Percentiles rank a stretch among this genome's conserved stretches.
Evolutionary conservation across 2,113 vertebrate genomes (phyloP).

Genomic region (Onychostoma macrolepis): DNA sequence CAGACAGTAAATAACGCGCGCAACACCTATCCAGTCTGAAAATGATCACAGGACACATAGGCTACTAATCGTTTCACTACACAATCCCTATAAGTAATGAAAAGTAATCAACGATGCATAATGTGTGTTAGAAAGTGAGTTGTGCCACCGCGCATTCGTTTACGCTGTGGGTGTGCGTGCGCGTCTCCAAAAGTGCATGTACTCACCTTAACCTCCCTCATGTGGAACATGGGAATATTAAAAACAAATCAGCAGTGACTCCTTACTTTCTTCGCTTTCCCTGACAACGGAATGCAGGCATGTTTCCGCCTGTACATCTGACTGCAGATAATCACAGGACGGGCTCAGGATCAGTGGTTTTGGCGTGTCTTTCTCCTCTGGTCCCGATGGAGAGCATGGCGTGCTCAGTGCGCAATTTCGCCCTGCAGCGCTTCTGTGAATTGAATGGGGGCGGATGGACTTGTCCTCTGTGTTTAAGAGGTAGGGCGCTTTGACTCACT

Average conservation of each 20-base stretch:
- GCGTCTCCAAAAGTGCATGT: background rate
- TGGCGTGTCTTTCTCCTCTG: slow-evolving; percentile 19
- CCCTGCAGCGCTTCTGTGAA: slow-evolving; percentile 25
- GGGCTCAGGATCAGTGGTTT: slow-evolving; percentile 8
- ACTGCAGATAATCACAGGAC: slow-evolving; percentile 12
- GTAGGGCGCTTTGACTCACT: slow-evolving; percentile 46
- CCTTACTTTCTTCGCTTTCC: slow-evolving; percentile 41
- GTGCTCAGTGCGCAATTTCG: slow-evolving; percentile 29
- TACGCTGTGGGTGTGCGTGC: background rate
- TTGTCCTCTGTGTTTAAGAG: slow-evolving; percentile 24
- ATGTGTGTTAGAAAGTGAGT: background rate
- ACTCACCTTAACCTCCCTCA: slow-evolving; percentile 59
- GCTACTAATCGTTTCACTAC: background rate
- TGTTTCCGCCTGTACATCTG: slow-evolving; percentile 48
- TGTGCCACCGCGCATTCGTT: background rate
- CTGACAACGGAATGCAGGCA: slow-evolving; percentile 47
- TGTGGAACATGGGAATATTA: slow-evolving; percentile 57
- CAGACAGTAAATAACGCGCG: background rate
- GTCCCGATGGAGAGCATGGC: slow-evolving; percentile 31
- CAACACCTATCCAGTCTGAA: background rate
- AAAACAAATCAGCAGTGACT: slow-evolving; percentile 7
- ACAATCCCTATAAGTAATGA: background rate
- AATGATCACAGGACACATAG: background rate
- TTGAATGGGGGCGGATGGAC: slow-evolving; percentile 39
- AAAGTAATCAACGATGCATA: slow-evolving; percentile 8